Evolutionary conservation across 1,140 invertebrate species (phyloP), one percentile per base, ranked within the genome.

Genomic region (Drosophila funebris): DNA sequence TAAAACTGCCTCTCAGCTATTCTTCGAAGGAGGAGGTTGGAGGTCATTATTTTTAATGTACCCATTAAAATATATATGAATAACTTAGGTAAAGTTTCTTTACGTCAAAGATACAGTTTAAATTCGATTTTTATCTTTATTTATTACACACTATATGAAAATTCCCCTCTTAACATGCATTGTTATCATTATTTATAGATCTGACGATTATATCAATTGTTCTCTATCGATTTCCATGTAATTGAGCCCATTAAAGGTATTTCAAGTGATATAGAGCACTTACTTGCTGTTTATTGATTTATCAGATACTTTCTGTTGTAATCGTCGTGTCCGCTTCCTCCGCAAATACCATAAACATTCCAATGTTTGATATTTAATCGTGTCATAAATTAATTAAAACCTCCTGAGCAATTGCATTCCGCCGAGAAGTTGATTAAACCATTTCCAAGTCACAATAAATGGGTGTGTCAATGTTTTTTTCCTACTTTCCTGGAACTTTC

Each of bases 281-380:
- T 11, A 73, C 46, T 61, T 76, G 79, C 39, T 64, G 20, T 80
- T 80, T 58, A 83, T 71, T 46, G 44, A 29, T 52, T 31, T 50
- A 36, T 54, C 11, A 3, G 18, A 27, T 58, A 29, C 29, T 11
- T 33, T 44, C 6, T 43, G 11, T 24, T 36, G 27, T 20, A 36
- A 46, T 37, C 18, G 27, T 16, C 57, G 16, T 53, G 14, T 56
- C 58, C 20, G 6, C 37, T 43, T 7, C 43, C 20, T 11, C 20
- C 43, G 20, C 11, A n/a, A 36, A 53, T 20, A 6, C 14, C 50
- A 71, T 66, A 48, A 71, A 66, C 24, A 4, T 22, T 33, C 24
- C 14, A 22, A 56, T 66, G 54, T 27, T 61, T 66, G 71, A 60
- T 44, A 79, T 37, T 46, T 46, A 46, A 16, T 46, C 31, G 13